Percentiles rank a stretch among this genome's conserved stretches.
phyloP scores from a whole-genome alignment of 2,113 vertebrate genomes.

The Semicossyphus pulcher region DNA sequence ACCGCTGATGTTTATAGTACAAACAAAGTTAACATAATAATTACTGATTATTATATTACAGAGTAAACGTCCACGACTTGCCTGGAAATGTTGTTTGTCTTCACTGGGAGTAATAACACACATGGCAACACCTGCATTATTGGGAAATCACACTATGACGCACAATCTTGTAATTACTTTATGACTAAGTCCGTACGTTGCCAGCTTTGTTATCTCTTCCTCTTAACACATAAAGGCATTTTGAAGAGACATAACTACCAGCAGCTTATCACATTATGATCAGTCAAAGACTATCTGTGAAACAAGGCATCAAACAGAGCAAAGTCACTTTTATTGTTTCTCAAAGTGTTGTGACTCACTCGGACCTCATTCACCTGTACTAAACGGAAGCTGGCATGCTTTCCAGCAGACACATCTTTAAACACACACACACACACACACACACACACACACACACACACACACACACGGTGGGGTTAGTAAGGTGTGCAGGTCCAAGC shows the following conservation, averaged over 20 bases:
- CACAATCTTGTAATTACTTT: neutral
- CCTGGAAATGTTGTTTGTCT: neutral
- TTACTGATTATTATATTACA: neutral
- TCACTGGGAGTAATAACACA: neutral
- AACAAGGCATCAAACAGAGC: slow-evolving; percentile 1
- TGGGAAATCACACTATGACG: slow-evolving; percentile 8
- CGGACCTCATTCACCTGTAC: slow-evolving; percentile 26
- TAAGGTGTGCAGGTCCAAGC: slow-evolving; percentile 1
- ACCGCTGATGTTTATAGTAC: neutral
- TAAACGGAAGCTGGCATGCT: slow-evolving; percentile 26
- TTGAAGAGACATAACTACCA: slow-evolving; percentile 15
- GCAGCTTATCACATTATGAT: neutral
- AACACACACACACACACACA: too few species aligned
- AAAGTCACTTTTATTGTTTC: neutral
- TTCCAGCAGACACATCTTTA: neutral
- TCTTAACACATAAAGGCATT: too few species aligned
- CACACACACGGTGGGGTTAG: slow-evolving; percentile 23
- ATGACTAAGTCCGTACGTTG: neutral
- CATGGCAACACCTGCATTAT: neutral
- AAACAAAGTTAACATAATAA: neutral
- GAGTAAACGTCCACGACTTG: neutral
- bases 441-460: too few species aligned
- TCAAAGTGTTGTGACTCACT: slow-evolving; percentile 40
- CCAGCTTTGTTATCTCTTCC: neutral
- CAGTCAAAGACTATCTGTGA: slow-evolving; percentile 1